These are phyloP conservation scores for Macaria liturata DNA, from an alignment of 2,888 invertebrate genomes.

Conservation along the genomic window DNA sequence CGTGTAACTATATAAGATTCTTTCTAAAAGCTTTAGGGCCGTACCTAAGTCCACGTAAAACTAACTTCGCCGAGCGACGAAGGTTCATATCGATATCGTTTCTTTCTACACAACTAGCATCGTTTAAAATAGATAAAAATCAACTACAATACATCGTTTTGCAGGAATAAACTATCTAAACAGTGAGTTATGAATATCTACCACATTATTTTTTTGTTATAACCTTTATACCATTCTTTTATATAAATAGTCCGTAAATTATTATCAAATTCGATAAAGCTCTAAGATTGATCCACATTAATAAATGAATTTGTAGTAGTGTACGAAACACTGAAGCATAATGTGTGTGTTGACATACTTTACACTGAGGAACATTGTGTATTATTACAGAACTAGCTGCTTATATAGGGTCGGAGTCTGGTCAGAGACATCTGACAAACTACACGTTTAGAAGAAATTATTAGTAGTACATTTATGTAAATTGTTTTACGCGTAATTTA, in stretches of 20 bases:
- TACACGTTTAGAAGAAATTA: neutral
- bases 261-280: conserved; percentile 84
- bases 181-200: conserved; percentile 64
- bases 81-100: conserved; percentile 41
- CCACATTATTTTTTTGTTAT: conserved; percentile 43
- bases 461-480: neutral
- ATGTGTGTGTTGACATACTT: conserved; percentile 31
- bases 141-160: conserved; percentile 62
- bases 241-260: conserved; percentile 79
- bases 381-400: conserved; percentile 29
- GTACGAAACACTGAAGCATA: conserved; percentile 44
- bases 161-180: conserved; percentile 70
- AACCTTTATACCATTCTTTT: conserved; percentile 42
- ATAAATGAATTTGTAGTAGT: conserved; percentile 58
- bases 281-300: conserved; percentile 82
- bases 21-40: conserved; percentile 75
- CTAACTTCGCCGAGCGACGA: conserved; percentile 61
- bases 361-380: conserved; percentile 45
- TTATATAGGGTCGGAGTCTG: too few relatives aligned
- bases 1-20: conserved; percentile 69
- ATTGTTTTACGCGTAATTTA: neutral
- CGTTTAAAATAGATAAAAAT: conserved; percentile 74
- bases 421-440: neutral
- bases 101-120: conserved; percentile 72
- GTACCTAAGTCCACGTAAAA: conserved; percentile 49